A percentile compares a stretch with the other conserved stretches of the same genome.
phyloP scores from a whole-genome alignment of 2,113 vertebrate genomes.

The Barnardius zonarius region DNA sequence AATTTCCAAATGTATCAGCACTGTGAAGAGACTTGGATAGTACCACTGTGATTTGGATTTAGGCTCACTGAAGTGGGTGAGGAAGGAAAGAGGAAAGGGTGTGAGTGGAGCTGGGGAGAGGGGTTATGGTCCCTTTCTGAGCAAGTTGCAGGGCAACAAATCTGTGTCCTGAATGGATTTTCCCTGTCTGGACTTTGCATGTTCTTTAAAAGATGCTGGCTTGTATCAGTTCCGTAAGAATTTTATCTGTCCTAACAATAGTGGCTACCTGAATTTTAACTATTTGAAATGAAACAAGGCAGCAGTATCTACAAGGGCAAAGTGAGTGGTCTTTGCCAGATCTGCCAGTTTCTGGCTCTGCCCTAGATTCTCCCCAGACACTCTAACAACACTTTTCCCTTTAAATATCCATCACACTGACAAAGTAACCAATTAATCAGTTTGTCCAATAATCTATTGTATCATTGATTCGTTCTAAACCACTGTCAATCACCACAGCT shows the following conservation, averaged over 20 bases:
- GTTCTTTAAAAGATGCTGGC: not conserved
- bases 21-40: not conserved
- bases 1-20: not conserved
- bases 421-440: not conserved
- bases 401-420: not conserved
- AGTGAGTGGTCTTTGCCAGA: not conserved
- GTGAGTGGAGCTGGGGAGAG: not conserved
- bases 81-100: not conserved
- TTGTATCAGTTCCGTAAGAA: not conserved
- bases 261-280: not conserved
- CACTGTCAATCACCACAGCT: not conserved
- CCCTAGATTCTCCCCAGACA: too few species aligned
- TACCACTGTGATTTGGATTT: not conserved
- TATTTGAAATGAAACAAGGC: not conserved
- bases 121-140: not conserved
- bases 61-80: not conserved
- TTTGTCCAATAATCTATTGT: not conserved
- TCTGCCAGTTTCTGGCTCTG: not conserved
- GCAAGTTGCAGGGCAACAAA: not conserved
- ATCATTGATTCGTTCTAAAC: not conserved
- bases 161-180: not conserved
- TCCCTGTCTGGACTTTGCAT: not conserved
- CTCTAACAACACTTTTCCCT: not conserved
- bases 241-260: not conserved
- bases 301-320: not conserved